phyloP scores from a whole-genome alignment of 2,888 invertebrate genomes.

The Hemaris fuciformis region DNA sequence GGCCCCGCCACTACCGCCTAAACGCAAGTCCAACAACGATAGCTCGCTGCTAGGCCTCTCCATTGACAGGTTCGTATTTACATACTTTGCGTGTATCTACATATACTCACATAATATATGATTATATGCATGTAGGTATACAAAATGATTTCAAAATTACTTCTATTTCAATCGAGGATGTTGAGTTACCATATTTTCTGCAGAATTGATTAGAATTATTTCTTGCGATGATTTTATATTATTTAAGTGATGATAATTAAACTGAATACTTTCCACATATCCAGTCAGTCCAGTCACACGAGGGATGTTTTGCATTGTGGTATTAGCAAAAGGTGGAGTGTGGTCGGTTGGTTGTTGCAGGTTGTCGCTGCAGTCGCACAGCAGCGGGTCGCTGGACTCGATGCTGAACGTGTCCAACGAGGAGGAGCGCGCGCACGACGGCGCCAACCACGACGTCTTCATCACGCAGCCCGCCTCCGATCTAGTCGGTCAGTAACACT shows the following conservation, averaged over 20 bases:
- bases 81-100: neutral
- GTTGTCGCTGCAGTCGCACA: slow-evolving; percentile 88
- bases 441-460: slow-evolving; percentile 68
- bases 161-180: too few relatives aligned
- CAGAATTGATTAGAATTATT: too few relatives aligned
- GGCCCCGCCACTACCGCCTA: slow-evolving; percentile 90
- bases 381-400: slow-evolving; percentile 92
- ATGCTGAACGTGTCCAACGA: slow-evolving; percentile 94
- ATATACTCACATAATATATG: too few relatives aligned
- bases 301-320: too few relatives aligned
- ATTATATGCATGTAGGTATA: too few relatives aligned
- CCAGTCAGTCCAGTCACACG: too few relatives aligned
- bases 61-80: slow-evolving; percentile 80
- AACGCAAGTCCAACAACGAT: slow-evolving; percentile 83
- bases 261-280: too few relatives aligned
- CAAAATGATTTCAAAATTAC: too few relatives aligned
- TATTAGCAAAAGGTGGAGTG: too few relatives aligned
- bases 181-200: too few relatives aligned
- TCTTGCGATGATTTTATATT: too few relatives aligned
- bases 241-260: too few relatives aligned
- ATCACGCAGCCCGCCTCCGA: slow-evolving; percentile 59
- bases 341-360: slow-evolving; percentile 46
- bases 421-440: slow-evolving; percentile 78
- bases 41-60: slow-evolving; percentile 79
- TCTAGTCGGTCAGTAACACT: slow-evolving; percentile 53